A percentile compares a stretch with the other conserved stretches of the same genome.
phyloP scores from a whole-genome alignment of 1,140 invertebrate species.

The Chironomus striatipennis region DNA sequence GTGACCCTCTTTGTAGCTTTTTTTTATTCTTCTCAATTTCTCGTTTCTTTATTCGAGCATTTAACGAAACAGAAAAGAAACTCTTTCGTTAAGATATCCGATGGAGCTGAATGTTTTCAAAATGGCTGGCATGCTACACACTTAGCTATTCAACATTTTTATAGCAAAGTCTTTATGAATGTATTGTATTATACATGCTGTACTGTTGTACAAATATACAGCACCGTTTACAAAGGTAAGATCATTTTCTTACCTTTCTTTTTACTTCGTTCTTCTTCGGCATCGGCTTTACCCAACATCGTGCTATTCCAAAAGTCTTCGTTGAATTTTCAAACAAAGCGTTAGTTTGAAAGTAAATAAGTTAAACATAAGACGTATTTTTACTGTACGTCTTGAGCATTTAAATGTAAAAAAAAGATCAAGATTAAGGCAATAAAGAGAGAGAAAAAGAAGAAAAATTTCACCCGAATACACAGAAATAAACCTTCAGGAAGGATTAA shows the following conservation, averaged over 20 bases:
- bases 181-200: not conserved
- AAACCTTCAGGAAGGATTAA: not conserved
- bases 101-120: not conserved
- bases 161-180: slow-evolving; percentile 20
- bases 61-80: not conserved
- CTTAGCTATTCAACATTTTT: not conserved
- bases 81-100: not conserved
- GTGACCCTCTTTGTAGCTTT: slow-evolving; percentile 1
- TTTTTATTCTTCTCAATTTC: too few species aligned
- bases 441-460: too few species aligned
- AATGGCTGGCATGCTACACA: not conserved
- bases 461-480: not conserved
- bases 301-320: not conserved
- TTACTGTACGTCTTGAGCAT: not conserved
- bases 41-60: not conserved
- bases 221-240: not conserved
- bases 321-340: not conserved
- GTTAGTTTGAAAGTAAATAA: slow-evolving; percentile 17
- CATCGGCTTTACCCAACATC: not conserved
- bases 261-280: slow-evolving; percentile 18
- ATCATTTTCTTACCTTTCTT: slow-evolving; percentile 9
- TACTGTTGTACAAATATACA: not conserved
- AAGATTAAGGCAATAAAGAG: not conserved
- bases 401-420: not conserved
- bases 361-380: slow-evolving; percentile 18